Evolutionary conservation across 2,113 vertebrate genomes (phyloP).

Genomic region (Melanerpes aurifrons): DNA sequence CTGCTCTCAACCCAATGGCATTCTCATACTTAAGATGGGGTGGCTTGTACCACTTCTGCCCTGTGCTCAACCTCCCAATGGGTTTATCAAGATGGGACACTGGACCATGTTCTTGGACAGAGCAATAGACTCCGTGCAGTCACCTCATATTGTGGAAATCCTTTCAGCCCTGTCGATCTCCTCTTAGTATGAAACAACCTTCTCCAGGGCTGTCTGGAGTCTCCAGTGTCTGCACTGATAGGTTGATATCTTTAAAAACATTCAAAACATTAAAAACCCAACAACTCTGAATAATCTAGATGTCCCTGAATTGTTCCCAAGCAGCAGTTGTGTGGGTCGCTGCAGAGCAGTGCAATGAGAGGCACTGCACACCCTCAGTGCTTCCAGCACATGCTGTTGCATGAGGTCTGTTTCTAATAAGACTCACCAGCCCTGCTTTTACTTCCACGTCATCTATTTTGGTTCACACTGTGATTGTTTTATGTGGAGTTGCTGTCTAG

Average conservation of each 20-base stretch:
- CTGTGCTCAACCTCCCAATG: neutral
- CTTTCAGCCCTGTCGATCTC: neutral
- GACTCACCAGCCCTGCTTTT: constrained; percentile 18
- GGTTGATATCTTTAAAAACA: neutral
- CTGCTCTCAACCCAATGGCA: neutral
- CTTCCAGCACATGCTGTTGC: neutral
- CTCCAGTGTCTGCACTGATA: neutral
- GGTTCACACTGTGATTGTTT: neutral
- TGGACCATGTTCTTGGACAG: neutral
- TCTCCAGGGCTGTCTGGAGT: neutral
- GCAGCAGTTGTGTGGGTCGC: constrained; percentile 20
- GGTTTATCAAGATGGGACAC: neutral
- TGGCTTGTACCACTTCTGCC: neutral
- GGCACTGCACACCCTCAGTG: neutral
- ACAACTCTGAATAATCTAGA: neutral
- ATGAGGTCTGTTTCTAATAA: constrained; percentile 47
- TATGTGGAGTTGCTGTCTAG: neutral
- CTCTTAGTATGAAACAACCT: neutral
- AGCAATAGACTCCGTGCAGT: neutral
- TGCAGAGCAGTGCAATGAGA: neutral
- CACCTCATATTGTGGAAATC: neutral
- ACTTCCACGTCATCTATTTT: constrained; percentile 51
- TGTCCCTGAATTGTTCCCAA: neutral
- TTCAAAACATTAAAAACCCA: neutral
- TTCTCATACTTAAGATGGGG: neutral